phyloP scores from a whole-genome alignment of 2,113 vertebrate genomes.

The Dromas ardeola region DNA sequence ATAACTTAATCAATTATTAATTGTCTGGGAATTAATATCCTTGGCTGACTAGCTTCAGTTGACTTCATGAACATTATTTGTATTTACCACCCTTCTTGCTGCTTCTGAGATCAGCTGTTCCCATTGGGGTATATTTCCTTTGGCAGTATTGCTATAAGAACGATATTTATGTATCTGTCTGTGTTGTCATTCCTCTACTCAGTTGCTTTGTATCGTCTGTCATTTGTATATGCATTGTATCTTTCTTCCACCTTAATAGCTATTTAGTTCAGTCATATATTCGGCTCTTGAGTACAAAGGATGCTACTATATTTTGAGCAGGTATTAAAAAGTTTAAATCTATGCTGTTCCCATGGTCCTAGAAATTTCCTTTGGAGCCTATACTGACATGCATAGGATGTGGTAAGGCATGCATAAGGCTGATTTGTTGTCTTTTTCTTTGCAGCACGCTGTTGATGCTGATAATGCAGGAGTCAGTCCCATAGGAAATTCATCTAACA shows the following conservation, averaged over 20 bases:
- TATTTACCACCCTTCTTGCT: not conserved
- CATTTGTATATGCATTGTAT: not conserved
- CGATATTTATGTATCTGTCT: not conserved
- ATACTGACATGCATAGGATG: not conserved
- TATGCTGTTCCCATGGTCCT: not conserved
- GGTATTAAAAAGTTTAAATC: not conserved
- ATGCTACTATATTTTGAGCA: not conserved
- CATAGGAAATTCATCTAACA: slow-evolving; percentile 86
- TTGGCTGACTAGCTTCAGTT: not conserved
- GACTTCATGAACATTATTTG: not conserved
- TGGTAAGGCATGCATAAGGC: not conserved
- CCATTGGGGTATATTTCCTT: not conserved
- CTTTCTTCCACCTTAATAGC: not conserved
- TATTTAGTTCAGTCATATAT: not conserved
- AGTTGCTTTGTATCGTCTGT: not conserved
- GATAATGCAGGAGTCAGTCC: slow-evolving; percentile 94
- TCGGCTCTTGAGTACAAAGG: not conserved
- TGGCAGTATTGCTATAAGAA: not conserved
- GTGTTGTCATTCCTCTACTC: not conserved
- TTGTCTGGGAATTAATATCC: not conserved
- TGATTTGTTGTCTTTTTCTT: slow-evolving; percentile 21
- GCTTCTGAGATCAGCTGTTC: not conserved
- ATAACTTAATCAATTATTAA: not conserved
- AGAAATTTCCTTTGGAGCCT: not conserved
- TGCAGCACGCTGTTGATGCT: slow-evolving; percentile 90